phyloP scores from a whole-genome alignment of 2,888 invertebrate species.

The Sinotaia quadrata region DNA sequence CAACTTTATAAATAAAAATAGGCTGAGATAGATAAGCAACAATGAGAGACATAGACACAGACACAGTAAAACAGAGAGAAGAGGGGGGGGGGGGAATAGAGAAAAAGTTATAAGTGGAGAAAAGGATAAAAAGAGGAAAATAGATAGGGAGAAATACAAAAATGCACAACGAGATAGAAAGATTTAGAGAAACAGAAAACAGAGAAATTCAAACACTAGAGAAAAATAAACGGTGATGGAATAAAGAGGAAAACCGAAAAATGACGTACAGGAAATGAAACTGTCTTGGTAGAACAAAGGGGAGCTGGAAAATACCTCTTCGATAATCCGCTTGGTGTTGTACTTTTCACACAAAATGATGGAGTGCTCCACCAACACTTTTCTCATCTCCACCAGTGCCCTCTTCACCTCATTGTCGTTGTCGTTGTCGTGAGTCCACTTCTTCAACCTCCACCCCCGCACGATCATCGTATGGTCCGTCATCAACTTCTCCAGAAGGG shows the following conservation, averaged over 20 bases:
- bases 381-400: slow-evolving; percentile 60
- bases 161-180: background rate
- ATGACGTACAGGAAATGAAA: slow-evolving; percentile 10
- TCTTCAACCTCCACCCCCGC: slow-evolving; percentile 57
- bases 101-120: background rate
- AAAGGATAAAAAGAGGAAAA: background rate
- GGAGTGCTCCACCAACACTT: slow-evolving; percentile 58
- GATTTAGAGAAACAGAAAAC: background rate
- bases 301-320: slow-evolving; percentile 49
- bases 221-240: background rate
- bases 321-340: slow-evolving; percentile 49
- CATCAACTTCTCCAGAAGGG: slow-evolving; percentile 55
- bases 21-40: too few species aligned
- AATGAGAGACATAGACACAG: too few species aligned
- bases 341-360: slow-evolving; percentile 54
- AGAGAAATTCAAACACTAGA: background rate
- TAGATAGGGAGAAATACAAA: background rate
- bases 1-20: too few species aligned
- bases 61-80: too few species aligned
- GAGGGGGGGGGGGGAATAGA: background rate
- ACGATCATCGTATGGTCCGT: slow-evolving; percentile 58
- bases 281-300: too few species aligned
- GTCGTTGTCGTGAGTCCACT: slow-evolving; percentile 35
- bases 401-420: slow-evolving; percentile 47
- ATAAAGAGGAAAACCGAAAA: slow-evolving; percentile 19